Conservation (phyloP, 2,113 vertebrate genomes). For the Puma concolor region DNA sequence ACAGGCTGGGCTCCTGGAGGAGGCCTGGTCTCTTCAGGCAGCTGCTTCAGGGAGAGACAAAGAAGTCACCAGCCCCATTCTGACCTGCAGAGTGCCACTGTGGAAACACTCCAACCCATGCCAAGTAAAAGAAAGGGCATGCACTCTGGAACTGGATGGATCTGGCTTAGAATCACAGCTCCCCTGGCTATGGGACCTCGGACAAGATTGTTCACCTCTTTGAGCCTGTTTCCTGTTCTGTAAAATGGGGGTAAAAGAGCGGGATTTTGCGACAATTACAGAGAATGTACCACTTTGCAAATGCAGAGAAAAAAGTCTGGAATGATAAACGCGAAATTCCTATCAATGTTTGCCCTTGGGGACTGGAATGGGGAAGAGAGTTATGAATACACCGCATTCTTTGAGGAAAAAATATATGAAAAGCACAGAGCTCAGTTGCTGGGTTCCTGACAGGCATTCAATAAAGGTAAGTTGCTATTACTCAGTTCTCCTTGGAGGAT, state of each 20-base stretch:
- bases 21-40: neutral
- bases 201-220: neutral
- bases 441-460: neutral
- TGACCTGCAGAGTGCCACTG: neutral
- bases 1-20: neutral
- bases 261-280: neutral
- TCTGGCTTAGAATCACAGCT: neutral
- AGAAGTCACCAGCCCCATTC: neutral
- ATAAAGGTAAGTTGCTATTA: neutral
- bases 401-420: neutral
- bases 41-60: neutral
- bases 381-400: neutral
- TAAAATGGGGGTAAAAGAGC: neutral
- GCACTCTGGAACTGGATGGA: neutral
- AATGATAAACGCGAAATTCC: neutral
- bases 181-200: neutral
- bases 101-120: neutral
- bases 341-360: neutral
- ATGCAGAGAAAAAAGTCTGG: neutral
- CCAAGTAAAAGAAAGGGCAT: neutral
- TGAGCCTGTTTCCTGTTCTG: neutral
- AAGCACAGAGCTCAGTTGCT: neutral
- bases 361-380: neutral
- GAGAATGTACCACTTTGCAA: neutral
- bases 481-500: neutral